Percentiles rank a stretch among this genome's conserved stretches.
phyloP scores from a whole-genome alignment of 2,113 vertebrate species.

The Leucopternis melanops region DNA sequence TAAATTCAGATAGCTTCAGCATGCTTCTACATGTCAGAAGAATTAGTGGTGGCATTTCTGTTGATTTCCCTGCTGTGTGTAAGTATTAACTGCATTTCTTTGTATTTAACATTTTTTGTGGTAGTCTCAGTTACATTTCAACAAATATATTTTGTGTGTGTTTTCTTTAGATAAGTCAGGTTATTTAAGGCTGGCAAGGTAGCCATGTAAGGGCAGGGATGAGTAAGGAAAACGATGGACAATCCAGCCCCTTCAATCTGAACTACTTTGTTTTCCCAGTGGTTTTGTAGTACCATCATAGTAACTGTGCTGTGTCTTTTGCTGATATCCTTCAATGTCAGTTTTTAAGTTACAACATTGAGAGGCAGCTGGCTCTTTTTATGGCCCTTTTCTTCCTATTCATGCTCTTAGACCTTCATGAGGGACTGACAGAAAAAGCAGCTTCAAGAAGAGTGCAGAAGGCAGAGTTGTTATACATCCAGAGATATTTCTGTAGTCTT shows the following conservation, averaged over 20 bases:
- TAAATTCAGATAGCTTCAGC: neutral
- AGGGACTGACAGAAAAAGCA: neutral
- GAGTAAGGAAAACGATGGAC: neutral
- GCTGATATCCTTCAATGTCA: neutral
- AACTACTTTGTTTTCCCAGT: neutral
- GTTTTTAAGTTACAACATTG: neutral
- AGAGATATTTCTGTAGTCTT: neutral
- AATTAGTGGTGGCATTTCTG: neutral
- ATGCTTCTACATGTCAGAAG: neutral
- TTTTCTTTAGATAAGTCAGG: neutral
- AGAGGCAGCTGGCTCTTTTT: neutral
- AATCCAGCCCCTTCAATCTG: neutral
- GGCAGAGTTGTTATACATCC: neutral
- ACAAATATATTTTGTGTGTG: fast-evolving
- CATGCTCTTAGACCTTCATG: neutral
- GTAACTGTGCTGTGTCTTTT: neutral
- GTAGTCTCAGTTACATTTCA: neutral
- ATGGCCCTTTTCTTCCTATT: neutral
- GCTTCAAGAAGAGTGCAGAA: neutral
- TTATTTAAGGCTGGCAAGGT: neutral
- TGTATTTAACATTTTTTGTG: neutral
- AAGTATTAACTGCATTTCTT: neutral
- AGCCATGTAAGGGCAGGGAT: neutral
- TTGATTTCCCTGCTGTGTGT: neutral
- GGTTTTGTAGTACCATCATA: neutral